Evolutionary conservation across 2,888 invertebrate genomes (phyloP).

Genomic region (Craniophora ligustri): DNA sequence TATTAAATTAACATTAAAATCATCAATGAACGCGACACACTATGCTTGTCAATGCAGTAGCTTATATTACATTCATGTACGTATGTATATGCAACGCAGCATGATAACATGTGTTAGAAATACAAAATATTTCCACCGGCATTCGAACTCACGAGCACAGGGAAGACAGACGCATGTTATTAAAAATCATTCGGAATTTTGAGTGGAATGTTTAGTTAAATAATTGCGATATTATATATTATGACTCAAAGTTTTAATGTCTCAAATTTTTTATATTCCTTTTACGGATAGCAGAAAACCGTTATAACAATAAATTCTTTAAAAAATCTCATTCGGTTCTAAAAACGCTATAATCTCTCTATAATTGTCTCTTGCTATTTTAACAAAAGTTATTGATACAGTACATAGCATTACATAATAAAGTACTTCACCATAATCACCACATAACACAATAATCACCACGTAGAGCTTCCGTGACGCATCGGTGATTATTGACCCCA

Average conservation of each 20-base stretch:
- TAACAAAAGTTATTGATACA: no score
- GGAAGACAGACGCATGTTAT: background rate
- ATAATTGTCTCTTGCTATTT: no score
- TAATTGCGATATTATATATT: no score
- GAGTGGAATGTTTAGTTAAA: no score
- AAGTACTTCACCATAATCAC: slow-evolving; percentile 25
- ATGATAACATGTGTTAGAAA: background rate
- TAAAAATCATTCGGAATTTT: background rate
- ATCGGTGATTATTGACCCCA: slow-evolving; percentile 43
- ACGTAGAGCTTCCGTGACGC: slow-evolving; percentile 32
- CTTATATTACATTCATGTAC: background rate
- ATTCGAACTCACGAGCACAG: slow-evolving; percentile 9
- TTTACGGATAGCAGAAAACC: no score
- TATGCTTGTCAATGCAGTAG: slow-evolving; percentile 2
- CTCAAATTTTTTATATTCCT: no score
- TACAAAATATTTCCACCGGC: slow-evolving; percentile 26
- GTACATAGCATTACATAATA: background rate
- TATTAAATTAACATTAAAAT: slow-evolving; percentile 10
- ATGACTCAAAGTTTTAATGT: no score
- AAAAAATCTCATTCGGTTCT: no score
- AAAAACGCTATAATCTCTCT: no score
- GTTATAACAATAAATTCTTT: no score
- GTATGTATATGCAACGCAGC: no score
- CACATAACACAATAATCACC: slow-evolving; percentile 32
- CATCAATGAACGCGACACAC: slow-evolving; percentile 23